phyloP scores from a whole-genome alignment of 2,888 invertebrate species.

The Nemotelus pantherinus region DNA sequence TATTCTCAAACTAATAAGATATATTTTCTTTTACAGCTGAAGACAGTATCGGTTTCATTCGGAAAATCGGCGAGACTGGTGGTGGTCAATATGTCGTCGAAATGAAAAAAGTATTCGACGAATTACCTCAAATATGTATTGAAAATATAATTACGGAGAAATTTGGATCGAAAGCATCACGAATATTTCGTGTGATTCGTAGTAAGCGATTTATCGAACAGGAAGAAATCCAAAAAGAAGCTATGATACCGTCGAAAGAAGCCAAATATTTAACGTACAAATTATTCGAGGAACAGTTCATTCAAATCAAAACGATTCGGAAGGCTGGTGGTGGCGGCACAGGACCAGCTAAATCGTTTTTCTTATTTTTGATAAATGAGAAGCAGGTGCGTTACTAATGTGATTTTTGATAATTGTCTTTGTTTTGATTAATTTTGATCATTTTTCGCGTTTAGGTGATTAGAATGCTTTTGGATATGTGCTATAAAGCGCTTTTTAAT shows the following conservation, averaged over 20 bases:
- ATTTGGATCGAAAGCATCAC: slow-evolving; percentile 83
- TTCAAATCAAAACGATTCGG: slow-evolving; percentile 72
- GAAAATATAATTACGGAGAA: slow-evolving; percentile 87
- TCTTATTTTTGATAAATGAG: slow-evolving; percentile 78
- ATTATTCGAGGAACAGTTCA: slow-evolving; percentile 76
- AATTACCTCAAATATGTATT: slow-evolving; percentile 74
- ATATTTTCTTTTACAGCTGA: slow-evolving; percentile 69
- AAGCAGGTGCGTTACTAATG: slow-evolving; percentile 64
- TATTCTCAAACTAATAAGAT: too few species aligned
- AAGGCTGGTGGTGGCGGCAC: slow-evolving; percentile 75
- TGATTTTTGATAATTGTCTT: background rate
- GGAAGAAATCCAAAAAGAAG: slow-evolving; percentile 89
- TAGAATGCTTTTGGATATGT: slow-evolving; percentile 74
- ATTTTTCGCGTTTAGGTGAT: slow-evolving; percentile 68
- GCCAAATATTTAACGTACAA: slow-evolving; percentile 88
- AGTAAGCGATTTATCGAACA: slow-evolving; percentile 87
- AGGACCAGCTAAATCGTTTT: slow-evolving; percentile 83
- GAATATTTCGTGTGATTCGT: slow-evolving; percentile 87
- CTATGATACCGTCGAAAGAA: slow-evolving; percentile 94
- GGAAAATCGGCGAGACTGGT: slow-evolving; percentile 80
- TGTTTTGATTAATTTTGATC: background rate
- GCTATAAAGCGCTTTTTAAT: slow-evolving; percentile 78
- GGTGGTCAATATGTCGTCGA: slow-evolving; percentile 85
- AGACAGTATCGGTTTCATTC: slow-evolving; percentile 79
- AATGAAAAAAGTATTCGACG: slow-evolving; percentile 74